Evolutionary conservation across 2,888 invertebrate genomes (phyloP), one percentile per base, ranked within the genome.

Genomic region (Cheilosia grossa): DNA sequence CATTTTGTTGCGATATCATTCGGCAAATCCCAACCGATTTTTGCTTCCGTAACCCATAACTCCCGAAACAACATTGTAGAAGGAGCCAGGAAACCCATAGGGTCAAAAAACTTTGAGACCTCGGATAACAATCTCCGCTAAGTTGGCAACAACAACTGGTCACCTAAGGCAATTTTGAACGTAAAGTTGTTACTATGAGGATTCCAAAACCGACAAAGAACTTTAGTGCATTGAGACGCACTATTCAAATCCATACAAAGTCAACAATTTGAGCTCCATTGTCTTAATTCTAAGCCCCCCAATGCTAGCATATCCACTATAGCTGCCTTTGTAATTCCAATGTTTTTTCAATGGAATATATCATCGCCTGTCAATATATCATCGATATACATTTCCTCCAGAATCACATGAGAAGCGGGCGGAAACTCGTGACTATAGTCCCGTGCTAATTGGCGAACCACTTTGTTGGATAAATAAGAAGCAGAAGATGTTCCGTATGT

Each of bases 381-480:
- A 40, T 87, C 87, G 1, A 87, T 83, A 51, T 88, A 88, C 15
- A 64, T 67, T 5, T 51, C 59, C 0, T 80, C 44, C 24, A 66
- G 44, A 10, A 87, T 21, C 1, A 75, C 72, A 6, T 66, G 15
- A 49, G 80, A 64, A 2, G 78, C 87, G 33, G 80, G 9, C 1
- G 81, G 80, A 42, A 56, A 69, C 17, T 53, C 61, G 15, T 49
- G 9, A 9, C 69, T 17, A 13, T 77, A 69, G 17, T 82, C 82
- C 1, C 42, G 15, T 3, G 86, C 79, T 19, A 87, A 13, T 54
- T 86, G 67, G 1, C 24, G 54, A 1, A 88, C 49, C 1, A 75
- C 83, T 15, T 86, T 44, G 54, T 87, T 87, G 0, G 87, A 82
- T 19, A 87, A 40, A 44, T 53, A 87, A 0, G 87, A 87, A 0